Base-by-base conservation (phyloP, 2,113 vertebrate species). In the Tichodroma muraria region DNA sequence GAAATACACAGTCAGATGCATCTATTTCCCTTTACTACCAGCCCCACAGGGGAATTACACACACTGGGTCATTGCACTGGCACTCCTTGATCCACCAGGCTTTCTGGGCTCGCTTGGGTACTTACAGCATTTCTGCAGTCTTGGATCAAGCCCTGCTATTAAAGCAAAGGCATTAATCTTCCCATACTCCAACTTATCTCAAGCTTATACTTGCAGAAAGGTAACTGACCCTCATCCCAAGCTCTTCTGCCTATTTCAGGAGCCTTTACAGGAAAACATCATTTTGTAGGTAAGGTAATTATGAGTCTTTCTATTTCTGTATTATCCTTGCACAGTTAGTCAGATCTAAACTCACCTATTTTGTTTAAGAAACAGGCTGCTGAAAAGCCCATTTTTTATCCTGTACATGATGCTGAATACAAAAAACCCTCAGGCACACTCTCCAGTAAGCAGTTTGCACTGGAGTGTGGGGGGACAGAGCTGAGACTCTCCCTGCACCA, bases 121-220 rank as follows among this genome's bases (percentile, higher is more conserved):
- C 83, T 83, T 53, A 60, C 35, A 71, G 61, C 3, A 0, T 66
- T 88, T 91, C 88, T 88, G 76, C 68, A 88, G 56, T 73, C 90
- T 90, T 90, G 90, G 94, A 96, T 78, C 95, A 86, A 96, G 85
- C 56, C 80, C 88, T 77, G 79, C 84, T 94, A 94, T 91, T 96
- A 96, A 90, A 92, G 82, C 44, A 86, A 86, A 95, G 72, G 77
- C 94, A 96, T 95, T 96, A 94, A 93, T 95, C 96, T 96, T 96
- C 52, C 88, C 80, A 75, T 83, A 90, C 52, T 86, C 85, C 80
- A 92, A 94, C 90, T 92, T 93, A 93, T 37, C 76, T 92, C 76
- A 38, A 24, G 79, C 68, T 96, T 78, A 90, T 88, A 54, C 85
- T 95, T 93, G 80, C 76, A 77, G 83, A 88, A 92, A 92, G 54